Conservation (phyloP, 2,797 vertebrate species). For the Nannoperca australis region DNA sequence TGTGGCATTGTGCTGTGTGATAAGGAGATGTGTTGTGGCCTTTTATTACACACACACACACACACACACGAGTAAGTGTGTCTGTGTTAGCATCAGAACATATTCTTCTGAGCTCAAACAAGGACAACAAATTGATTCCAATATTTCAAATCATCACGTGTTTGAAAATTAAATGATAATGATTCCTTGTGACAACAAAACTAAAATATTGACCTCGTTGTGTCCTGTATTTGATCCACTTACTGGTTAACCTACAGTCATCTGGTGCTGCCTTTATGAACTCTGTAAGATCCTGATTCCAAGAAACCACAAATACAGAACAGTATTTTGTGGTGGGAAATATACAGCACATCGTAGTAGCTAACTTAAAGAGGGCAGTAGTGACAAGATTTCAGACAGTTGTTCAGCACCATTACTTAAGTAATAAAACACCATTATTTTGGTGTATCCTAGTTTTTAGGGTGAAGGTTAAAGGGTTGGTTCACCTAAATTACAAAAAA, state of each 20-base stretch:
- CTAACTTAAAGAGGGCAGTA: neutral
- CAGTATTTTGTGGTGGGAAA: neutral
- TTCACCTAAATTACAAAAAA: neutral
- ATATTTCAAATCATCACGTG: neutral
- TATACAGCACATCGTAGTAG: neutral
- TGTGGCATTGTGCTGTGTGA: too few relatives aligned
- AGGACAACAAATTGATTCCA: neutral
- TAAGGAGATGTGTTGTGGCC: too few relatives aligned
- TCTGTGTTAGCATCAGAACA: neutral
- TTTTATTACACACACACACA: too few relatives aligned
- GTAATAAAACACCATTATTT: neutral
- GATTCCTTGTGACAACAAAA: neutral
- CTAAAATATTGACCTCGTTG: neutral
- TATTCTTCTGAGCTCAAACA: neutral
- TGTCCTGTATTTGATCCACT: neutral
- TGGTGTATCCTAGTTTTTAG: too few relatives aligned
- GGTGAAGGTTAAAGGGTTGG: neutral
- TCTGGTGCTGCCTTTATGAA: neutral
- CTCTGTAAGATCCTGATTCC: neutral
- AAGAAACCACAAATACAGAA: neutral
- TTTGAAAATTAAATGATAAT: neutral
- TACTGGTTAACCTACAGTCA: neutral
- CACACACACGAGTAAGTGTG: too few relatives aligned
- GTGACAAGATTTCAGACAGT: neutral
- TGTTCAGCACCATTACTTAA: too few relatives aligned